These are phyloP conservation scores for Geophilus truncorum DNA, from an alignment of 2,888 invertebrate genomes.

Conservation along the genomic window DNA sequence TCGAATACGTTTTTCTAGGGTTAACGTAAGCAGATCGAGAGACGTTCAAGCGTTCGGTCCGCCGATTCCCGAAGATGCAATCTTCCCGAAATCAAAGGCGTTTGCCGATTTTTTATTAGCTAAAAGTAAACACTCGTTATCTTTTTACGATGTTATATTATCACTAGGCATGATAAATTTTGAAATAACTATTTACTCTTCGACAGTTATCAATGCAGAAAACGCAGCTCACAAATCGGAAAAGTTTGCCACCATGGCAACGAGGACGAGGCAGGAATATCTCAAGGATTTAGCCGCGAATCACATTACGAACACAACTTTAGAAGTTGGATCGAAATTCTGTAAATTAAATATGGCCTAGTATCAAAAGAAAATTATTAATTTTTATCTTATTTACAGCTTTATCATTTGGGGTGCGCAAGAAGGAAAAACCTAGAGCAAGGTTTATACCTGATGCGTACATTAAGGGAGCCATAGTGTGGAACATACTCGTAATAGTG, in stretches of 20 bases:
- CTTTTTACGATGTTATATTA: not conserved
- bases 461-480: slow-evolving; percentile 69
- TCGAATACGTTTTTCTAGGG: too few relatives aligned
- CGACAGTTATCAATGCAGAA: slow-evolving; percentile 82
- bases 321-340: slow-evolving; percentile 81
- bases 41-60: slow-evolving; percentile 95
- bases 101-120: slow-evolving; percentile 92
- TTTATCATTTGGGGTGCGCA: slow-evolving; percentile 62
- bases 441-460: slow-evolving; percentile 66
- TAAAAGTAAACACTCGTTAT: slow-evolving; percentile 57
- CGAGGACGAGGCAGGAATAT: slow-evolving; percentile 89
- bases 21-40: slow-evolving; percentile 69
- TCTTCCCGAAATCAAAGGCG: slow-evolving; percentile 81
- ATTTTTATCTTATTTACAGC: not conserved
- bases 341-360: slow-evolving; percentile 61
- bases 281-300: slow-evolving; percentile 86
- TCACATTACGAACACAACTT: slow-evolving; percentile 70
- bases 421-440: slow-evolving; percentile 70
- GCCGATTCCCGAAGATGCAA: slow-evolving; percentile 79
- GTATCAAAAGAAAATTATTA: not conserved
- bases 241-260: slow-evolving; percentile 96
- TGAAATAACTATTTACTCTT: not conserved
- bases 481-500: slow-evolving; percentile 63
- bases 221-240: slow-evolving; percentile 94
- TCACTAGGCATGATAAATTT: not conserved